Base-by-base conservation (phyloP, 23 tunicate species). In the Phallusia fumigata region DNA sequence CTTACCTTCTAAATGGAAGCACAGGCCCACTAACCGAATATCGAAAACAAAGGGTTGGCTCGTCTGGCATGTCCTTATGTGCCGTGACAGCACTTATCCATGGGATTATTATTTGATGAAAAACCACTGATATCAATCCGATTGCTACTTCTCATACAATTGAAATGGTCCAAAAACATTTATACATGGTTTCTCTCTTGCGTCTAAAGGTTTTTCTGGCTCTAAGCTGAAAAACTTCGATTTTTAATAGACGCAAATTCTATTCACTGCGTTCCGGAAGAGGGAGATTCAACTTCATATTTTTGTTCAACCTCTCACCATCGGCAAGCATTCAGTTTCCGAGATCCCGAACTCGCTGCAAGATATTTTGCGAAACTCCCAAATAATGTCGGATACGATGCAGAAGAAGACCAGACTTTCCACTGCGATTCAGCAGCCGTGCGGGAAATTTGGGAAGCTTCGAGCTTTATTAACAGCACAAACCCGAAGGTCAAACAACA, bases 291-390 rank as follows among this genome's bases (percentile, higher is more conserved):
- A 8, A 24, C 28, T 6, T 58, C 69, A 58, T 58, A 58, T 58
- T 58, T 58, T 58, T 21, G 69, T 58, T 58, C 69, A 21, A 58
- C 69, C 11, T 21, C 69, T 24, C 16, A 22, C 69, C 81, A 76
- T 35, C 75, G 75, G 76, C 81, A 84, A 53, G 81, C 87, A 21
- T 84, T 49, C 53, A 80, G 87, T 19, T 84, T 84, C 52, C 75
- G 21, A 52, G 36, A 84, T 35, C 18, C 76, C 76, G 40, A 33
- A 18, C 64, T 34, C 33, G 81, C 52, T 64, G 79, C 87, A 12
- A 65, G 32, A n/a, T 84, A 84, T 51, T 84, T 84, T 30, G 81
- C 87, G 75, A 31, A 52, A 36, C 32, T 84, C 18, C 87, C 87
- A 22, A 36, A 53, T 15, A 35, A 30, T 3, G 53, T 15, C 35